Percentiles rank a stretch among this genome's conserved stretches.
Conservation (phyloP, 2,888 invertebrate species). For the Dastarcus helophoroides region DNA sequence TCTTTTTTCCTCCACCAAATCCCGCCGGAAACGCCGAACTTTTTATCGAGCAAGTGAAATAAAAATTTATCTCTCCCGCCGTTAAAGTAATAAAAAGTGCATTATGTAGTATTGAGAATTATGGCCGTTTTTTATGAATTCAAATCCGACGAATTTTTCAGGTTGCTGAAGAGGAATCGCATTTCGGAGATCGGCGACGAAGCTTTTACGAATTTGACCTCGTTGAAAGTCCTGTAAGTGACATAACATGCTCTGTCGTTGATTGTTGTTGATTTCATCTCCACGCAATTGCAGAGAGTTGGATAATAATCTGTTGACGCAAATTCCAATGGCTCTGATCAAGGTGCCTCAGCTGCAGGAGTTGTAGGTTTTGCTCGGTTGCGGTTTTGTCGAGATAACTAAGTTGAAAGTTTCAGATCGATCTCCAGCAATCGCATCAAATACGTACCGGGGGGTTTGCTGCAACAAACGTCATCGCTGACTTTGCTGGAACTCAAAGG, state of each 20-base stretch:
- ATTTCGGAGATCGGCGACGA: slow-evolving; percentile 65
- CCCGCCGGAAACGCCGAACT: no score
- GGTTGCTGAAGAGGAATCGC: slow-evolving; percentile 77
- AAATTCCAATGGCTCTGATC: slow-evolving; percentile 64
- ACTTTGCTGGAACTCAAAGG: slow-evolving; percentile 70
- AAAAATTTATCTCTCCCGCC: no score
- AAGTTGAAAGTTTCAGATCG: slow-evolving; percentile 57
- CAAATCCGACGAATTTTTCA: slow-evolving; percentile 47
- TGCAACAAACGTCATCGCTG: slow-evolving; percentile 57
- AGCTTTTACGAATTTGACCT: slow-evolving; percentile 68
- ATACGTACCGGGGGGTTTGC: slow-evolving; percentile 56
- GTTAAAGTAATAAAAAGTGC: no score
- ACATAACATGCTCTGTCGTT: slow-evolving; percentile 8
- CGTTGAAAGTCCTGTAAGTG: slow-evolving; percentile 80
- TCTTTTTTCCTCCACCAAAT: no score
- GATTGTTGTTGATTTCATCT: no score
- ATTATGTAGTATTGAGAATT: no score
- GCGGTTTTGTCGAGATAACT: slow-evolving; percentile 1
- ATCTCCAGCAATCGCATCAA: slow-evolving; percentile 74
- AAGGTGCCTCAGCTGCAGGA: slow-evolving; percentile 68
- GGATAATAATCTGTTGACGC: slow-evolving; percentile 62
- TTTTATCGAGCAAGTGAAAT: no score
- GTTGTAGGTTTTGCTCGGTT: slow-evolving; percentile 57
- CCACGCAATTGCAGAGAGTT: slow-evolving; percentile 65
- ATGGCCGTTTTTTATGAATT: no score